Conservation (phyloP, 2,113 vertebrate genomes). For the Burhinus oedicnemus region DNA sequence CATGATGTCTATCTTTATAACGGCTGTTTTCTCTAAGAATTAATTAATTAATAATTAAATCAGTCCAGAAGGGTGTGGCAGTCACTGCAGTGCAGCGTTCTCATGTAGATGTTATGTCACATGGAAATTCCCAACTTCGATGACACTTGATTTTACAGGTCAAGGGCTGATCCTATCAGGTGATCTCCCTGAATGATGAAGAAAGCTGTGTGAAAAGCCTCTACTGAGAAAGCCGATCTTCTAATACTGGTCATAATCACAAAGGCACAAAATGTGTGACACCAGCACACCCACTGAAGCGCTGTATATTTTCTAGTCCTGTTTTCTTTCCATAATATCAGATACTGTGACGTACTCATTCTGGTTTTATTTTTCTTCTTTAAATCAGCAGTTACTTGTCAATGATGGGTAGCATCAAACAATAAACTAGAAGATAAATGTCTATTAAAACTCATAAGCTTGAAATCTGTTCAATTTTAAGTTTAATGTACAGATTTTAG, state of each 20-base stretch:
- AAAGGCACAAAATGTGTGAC: neutral
- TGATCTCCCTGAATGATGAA: neutral
- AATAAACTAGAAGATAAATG: neutral
- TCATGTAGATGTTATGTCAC: neutral
- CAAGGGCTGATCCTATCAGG: conserved; percentile 18
- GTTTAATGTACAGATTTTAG: neutral
- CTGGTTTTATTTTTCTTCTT: neutral
- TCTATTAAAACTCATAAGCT: neutral
- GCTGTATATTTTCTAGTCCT: neutral
- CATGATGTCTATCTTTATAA: neutral
- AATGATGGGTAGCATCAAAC: neutral
- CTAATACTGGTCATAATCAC: neutral
- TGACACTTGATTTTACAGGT: neutral
- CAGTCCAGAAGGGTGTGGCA: neutral
- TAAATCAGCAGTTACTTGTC: neutral
- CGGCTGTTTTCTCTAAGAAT: neutral
- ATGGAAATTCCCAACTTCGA: neutral
- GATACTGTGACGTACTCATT: neutral
- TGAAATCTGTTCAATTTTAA: neutral
- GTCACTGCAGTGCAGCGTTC: fast-evolving
- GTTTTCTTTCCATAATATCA: neutral
- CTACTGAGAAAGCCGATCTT: neutral
- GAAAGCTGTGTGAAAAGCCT: conserved; percentile 12
- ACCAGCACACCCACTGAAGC: neutral
- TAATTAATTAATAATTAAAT: too few species aligned